Evolutionary conservation across 2,113 vertebrate species (phyloP), one percentile per base, ranked within the genome.

Genomic region (Aythya baeri): DNA sequence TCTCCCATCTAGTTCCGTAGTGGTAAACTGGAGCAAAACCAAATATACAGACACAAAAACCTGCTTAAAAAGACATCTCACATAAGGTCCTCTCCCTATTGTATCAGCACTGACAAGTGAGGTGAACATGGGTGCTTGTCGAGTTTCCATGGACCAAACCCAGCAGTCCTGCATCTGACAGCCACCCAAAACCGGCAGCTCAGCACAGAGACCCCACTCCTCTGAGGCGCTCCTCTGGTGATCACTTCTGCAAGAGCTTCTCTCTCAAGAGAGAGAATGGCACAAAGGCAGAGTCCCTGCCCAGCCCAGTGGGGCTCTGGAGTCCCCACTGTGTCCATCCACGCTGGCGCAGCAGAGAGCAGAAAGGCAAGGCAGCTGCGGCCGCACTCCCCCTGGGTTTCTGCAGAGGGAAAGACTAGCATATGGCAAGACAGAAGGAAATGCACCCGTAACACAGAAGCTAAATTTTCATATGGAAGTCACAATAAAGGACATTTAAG

Each of bases 281-380:
- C 6, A 66, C 26, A 16, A 18, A 43, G n/a, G 36, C 49, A 52
- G 31, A 23, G 41, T 8, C 43, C 43, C 49, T 27, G 23, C 68
- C 13, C n/a, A 26, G 17, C n/a, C 16, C 34, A 12, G 59, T 8
- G 50, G 50, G 23, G 22, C 50, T 4, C 9, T 59, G 7, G 23
- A 27, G 23, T 76, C 22, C 25, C 38, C 41, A 41, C 21, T 26
- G 17, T 4, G 14, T 36, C 26, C 50, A 32, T 57, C 52, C 29
- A 9, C 76, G 13, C 34, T 31, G 29, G 36, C 9, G 2, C 36
- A 31, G 46, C 18, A 21, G 4, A 49, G 54, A 36, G 57, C 32
- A 41, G 17, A 59, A 34, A 1, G 5, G 6, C 3, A 3, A 49
- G 15, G 23, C n/a, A 25, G 55, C 57, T 13, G 23, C 3, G 4